These are phyloP conservation scores for Hypena proboscidalis DNA, from an alignment of 2,888 invertebrate genomes.

Conservation along the genomic window DNA sequence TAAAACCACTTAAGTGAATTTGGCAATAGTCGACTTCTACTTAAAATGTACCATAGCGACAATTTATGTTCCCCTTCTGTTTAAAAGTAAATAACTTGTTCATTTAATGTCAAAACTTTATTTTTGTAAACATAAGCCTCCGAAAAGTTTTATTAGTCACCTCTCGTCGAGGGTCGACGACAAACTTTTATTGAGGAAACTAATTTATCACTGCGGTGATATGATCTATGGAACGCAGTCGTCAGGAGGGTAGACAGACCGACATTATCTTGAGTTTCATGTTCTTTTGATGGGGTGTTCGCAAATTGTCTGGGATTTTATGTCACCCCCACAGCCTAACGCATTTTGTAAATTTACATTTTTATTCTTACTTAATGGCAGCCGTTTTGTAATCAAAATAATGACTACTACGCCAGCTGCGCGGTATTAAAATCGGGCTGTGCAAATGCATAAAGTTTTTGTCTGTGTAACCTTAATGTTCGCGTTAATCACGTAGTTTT, in stretches of 20 bases:
- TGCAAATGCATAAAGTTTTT: slow-evolving; percentile 3
- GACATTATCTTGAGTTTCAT: slow-evolving; percentile 46
- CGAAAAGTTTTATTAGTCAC: slow-evolving; percentile 34
- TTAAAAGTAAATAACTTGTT: slow-evolving; percentile 8
- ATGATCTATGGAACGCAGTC: slow-evolving; percentile 61
- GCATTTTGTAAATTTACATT: slow-evolving; percentile 24
- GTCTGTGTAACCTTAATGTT: slow-evolving; percentile 10
- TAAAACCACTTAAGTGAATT: slow-evolving; percentile 28
- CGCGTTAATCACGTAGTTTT: slow-evolving; percentile 13
- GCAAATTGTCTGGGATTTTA: slow-evolving; percentile 45
- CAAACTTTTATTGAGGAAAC: slow-evolving; percentile 60
- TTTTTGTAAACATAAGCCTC: slow-evolving; percentile 18
- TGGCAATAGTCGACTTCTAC: not conserved
- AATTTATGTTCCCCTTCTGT: not conserved
- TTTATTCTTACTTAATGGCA: slow-evolving; percentile 15
- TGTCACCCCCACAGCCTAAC: slow-evolving; percentile 17
- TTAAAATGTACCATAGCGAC: not conserved
- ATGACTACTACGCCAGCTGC: not conserved
- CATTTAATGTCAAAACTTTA: slow-evolving; percentile 24
- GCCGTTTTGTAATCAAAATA: slow-evolving; percentile 5
- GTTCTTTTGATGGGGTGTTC: slow-evolving; percentile 54
- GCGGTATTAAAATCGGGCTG: not conserved
- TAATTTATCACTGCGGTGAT: slow-evolving; percentile 67
- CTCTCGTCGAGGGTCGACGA: slow-evolving; percentile 41
- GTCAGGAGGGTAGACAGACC: slow-evolving; percentile 45